Evolutionary conservation across 2,797 vertebrate species (phyloP).

Genomic region (Petrocephalus schoutedeni): DNA sequence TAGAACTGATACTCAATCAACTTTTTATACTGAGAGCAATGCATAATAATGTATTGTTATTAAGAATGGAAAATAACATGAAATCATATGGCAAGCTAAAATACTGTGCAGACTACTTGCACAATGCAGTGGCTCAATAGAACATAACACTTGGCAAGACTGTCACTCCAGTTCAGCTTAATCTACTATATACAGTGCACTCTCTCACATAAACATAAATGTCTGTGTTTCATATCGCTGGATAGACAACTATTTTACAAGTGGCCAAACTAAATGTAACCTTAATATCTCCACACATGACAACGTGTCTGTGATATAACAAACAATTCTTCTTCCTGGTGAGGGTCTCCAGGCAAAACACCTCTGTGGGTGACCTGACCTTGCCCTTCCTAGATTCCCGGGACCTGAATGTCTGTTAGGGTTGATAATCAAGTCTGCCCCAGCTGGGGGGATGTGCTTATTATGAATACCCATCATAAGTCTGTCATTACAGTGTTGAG

Average conservation of each 20-base stretch:
- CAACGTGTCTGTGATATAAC: background rate
- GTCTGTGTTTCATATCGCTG: background rate
- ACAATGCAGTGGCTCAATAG: background rate
- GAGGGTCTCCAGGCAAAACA: background rate
- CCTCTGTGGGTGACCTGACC: background rate
- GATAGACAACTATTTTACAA: background rate
- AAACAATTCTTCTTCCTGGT: background rate
- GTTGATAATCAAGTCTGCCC: background rate
- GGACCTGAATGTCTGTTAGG: background rate
- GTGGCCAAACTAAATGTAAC: background rate
- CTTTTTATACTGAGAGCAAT: background rate
- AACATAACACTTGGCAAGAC: background rate
- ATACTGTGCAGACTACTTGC: background rate
- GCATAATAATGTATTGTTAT: background rate
- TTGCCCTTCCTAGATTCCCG: background rate
- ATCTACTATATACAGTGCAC: background rate
- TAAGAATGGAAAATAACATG: background rate
- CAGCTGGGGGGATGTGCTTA: background rate
- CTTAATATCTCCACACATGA: background rate
- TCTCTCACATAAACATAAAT: background rate
- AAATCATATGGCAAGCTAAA: background rate
- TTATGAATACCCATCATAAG: conserved; percentile 19
- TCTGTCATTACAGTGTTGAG: conserved; percentile 32
- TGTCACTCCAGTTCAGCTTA: background rate
- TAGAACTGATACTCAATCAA: background rate